Evolutionary conservation across 2,797 vertebrate genomes (phyloP), one percentile per base, ranked within the genome.

Genomic region (Acanthurus lineatus): DNA sequence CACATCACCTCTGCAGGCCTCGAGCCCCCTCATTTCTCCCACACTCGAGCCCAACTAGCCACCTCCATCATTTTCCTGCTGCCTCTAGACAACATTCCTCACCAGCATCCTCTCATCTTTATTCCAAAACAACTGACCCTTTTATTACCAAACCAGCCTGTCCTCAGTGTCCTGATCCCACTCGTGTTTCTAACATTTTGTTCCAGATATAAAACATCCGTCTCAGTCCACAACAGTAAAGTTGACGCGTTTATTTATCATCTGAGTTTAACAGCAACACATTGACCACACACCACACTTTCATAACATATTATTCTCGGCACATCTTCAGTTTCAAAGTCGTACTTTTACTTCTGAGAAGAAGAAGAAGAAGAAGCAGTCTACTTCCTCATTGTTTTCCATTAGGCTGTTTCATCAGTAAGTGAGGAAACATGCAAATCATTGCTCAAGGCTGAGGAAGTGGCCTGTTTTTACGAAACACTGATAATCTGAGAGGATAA

Each of bases 391-490:
- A 10, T 52, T 0, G 2, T 0, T 44, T 17, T 51, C 19, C 1
- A 9, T 54, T 1, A n/a, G 28, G 15, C 22, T 14, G 44, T 48
- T 38, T 44, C 19, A 17, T 57, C 44, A 54, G 32, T 6, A 20
- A 25, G 3, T 19, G 38, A 42, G 63, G 47, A 52, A 60, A 71
- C 60, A n/a, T 11, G 48, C 42, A 53, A 58, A 76, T 53, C 42
- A 19, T 16, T 16, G 14, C 42, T 65, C 28, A 0, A 40, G 57
- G 40, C 69, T n/a, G 11, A 17, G 17, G 15, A 74, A 45, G 22
- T 40, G 15, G 1, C 4, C 9, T 3, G 9, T 22, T 51, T 19
- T n/a, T 9, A 42, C 4, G 47, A 11, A 51, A 9, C 28, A 45
- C 5, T 9, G 3, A 20, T 47, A 3, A 63, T 14, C 10, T 22